Evolutionary conservation across 92 coral and sea anemone species (phyloP).

Genomic region (Palythoa grandis): DNA sequence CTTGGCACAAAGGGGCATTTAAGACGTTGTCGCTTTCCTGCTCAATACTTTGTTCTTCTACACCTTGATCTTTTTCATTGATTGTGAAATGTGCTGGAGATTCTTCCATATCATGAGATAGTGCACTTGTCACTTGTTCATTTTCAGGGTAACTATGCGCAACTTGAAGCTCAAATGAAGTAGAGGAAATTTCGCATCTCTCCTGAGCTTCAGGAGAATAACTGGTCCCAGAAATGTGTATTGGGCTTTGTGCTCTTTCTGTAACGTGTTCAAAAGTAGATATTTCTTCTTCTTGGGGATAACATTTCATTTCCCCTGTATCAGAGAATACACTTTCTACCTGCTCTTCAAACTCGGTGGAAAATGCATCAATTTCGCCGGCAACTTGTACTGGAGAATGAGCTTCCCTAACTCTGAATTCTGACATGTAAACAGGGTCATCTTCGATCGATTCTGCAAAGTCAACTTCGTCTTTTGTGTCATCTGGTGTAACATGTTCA

Average conservation of each 20-base stretch:
- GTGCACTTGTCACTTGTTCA: not conserved
- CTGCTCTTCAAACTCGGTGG: slow-evolving; percentile 39
- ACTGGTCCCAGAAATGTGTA: slow-evolving; percentile 16
- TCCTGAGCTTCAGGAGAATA: not conserved
- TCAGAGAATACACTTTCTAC: slow-evolving; percentile 18
- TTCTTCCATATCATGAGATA: not conserved
- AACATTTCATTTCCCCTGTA: slow-evolving; percentile 10
- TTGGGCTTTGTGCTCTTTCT: slow-evolving; percentile 34
- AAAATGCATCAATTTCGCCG: slow-evolving; percentile 32
- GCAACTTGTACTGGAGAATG: slow-evolving; percentile 48
- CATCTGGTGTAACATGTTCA: slow-evolving; percentile 27
- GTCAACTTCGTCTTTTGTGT: slow-evolving; percentile 36
- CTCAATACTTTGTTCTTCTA: not conserved
- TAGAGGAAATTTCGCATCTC: not conserved
- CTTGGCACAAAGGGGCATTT: not conserved
- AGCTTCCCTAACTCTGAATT: slow-evolving; percentile 29
- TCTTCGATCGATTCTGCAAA: slow-evolving; percentile 45
- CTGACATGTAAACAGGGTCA: slow-evolving; percentile 28
- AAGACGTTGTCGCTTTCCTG: not conserved
- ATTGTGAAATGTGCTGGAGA: not conserved
- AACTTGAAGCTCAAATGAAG: slow-evolving; percentile 11
- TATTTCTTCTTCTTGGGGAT: slow-evolving; percentile 42
- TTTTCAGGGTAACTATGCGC: slow-evolving; percentile 20
- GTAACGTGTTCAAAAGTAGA: slow-evolving; percentile 3
- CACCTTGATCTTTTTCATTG: not conserved